These are phyloP conservation scores for Upupa epops DNA, from an alignment of 2,113 vertebrate genomes.

Conservation along the genomic window DNA sequence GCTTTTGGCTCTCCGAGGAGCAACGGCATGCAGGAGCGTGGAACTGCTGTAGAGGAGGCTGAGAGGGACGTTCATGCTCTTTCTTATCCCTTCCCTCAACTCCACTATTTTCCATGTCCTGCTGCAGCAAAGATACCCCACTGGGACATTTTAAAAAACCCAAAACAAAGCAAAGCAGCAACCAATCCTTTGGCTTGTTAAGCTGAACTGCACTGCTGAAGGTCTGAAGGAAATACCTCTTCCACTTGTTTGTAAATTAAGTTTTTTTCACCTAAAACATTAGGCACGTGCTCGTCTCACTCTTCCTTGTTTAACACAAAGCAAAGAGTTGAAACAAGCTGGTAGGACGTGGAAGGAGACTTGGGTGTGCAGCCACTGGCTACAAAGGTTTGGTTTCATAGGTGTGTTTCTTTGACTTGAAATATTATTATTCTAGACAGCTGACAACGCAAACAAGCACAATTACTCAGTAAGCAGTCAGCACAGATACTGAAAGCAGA, in stretches of 20 bases:
- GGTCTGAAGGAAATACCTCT: neutral
- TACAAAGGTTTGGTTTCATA: neutral
- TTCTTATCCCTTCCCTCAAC: neutral
- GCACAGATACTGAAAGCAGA: neutral
- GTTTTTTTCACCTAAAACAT: neutral
- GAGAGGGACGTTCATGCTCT: neutral
- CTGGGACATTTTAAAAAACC: neutral
- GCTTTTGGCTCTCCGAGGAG: neutral
- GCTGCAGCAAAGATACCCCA: neutral
- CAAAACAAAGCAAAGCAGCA: neutral
- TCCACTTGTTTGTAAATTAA: neutral
- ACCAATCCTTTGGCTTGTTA: neutral
- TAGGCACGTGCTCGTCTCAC: neutral
- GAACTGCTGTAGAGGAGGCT: neutral
- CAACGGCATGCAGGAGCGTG: accelerated
- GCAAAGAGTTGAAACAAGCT: neutral
- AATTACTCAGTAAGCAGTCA: neutral
- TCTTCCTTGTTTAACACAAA: neutral
- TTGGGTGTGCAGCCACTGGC: neutral
- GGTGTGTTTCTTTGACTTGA: conserved; percentile 16
- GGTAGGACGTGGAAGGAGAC: accelerated
- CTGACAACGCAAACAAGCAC: conserved; percentile 8
- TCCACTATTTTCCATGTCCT: neutral
- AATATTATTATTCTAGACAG: neutral
- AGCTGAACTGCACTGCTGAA: neutral